Base-by-base conservation (phyloP, 2,113 vertebrate genomes). In the Callorhinus ursinus region DNA sequence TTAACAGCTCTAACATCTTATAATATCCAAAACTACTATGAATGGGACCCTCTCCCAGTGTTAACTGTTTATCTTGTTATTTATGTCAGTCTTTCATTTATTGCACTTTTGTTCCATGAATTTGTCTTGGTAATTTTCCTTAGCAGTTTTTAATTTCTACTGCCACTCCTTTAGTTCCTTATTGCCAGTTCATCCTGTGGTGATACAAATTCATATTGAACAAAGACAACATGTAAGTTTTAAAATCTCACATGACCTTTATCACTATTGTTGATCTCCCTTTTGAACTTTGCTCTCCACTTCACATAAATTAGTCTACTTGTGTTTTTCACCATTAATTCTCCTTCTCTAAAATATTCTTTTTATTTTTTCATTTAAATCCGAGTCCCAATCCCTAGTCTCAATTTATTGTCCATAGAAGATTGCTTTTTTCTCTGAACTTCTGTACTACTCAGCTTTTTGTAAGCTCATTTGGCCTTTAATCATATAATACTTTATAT, bases 281-380 rank as follows among this genome's bases (percentile, higher is more conserved):
- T 71, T 89, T 89, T 93, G 49, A 90, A 61, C 24, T 83, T 88
- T 10, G 11, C 67, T 53, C 19, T 90, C 15, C 67, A 61, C 19
- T 90, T 89, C 36, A 95, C 85, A 67, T 39, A 71, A 28, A 31
- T 61, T 28, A 65, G 3, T 83, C 31, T 67, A 10, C 28, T 15
- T 95, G n/a, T 81, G 42, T 67, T 79, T 87, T 59, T 69, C 12
- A 14, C 13, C 36, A 12, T 51, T 55, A 63, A 87, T 71, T 95
- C 15, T 53, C 42, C 18, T 39, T 63, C 26, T 36, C 72, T 76
- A 88, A 86, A 72, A 72, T 88, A 61, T 11, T 63, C 24, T 76
- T 79, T 81, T 77, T 39, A 28, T 94, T 95, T 81, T 74, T 92
- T 83, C 12, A 24, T 95, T 74, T 42, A 96, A 87, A 63, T 89